Base-by-base conservation (phyloP, 2,797 vertebrate species). In the Eulemur mongoz region DNA sequence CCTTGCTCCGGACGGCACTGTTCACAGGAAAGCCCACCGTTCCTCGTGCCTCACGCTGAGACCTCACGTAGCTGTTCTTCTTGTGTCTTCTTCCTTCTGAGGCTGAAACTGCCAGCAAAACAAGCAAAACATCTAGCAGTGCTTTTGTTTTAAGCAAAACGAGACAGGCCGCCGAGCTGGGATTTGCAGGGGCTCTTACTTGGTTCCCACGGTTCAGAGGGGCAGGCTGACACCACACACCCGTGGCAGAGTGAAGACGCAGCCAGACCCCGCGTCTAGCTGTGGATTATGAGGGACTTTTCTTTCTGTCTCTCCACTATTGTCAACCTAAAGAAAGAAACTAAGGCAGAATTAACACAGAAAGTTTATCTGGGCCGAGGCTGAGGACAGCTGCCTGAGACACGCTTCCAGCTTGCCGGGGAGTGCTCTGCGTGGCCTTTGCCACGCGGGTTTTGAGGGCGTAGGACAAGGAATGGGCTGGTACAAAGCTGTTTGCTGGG, bases 231-330 rank as follows among this genome's bases (percentile, higher is more conserved):
- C 4, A 5, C 15, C n/a, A 2, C 4, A 12, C 8, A 23, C 0
- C 18, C 12, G 35, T 8, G 4, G 18, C 72, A n/a, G 18, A n/a
- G 9, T 1, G n/a, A 83, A 10, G 1, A 23, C 0, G 0, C 35
- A 23, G 30, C 7, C 32, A 14, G 22, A 9, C 32, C 13, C 48
- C 63, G 3, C 8, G 17, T 45, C 73, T 52, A 4, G 5, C 50
- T 35, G 4, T 7, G 61, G 23, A 27, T 43, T 45, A 17, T 13
- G 14, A 35, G 22, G n/a, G 45, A 25, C 25, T 15, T 81, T 65
- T 72, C 54, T 18, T 10, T 65, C 57, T 38, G 14, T 5, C 15
- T 75, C 32, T 50, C 32, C 45, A 32, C 30, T 30, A 4, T 12
- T 75, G 45, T 75, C 73, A 50, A 22, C 73, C 45, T 50, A 48